Evolutionary conservation across 2,888 invertebrate genomes (phyloP), one percentile per base, ranked within the genome.

Genomic region (Lydus trimaculatus): DNA sequence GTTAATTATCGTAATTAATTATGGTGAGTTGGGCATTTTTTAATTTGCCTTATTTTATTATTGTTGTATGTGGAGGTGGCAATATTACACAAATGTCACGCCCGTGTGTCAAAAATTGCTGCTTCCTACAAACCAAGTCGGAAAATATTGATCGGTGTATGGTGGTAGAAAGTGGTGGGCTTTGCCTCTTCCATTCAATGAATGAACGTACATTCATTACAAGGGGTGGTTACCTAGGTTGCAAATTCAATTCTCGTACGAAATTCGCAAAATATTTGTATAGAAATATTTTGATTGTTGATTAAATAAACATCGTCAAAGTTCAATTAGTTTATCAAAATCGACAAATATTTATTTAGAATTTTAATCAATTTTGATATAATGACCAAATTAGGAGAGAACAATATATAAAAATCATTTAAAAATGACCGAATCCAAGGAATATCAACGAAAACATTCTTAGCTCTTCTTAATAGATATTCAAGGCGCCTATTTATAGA

Each of bases 121-220:
- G 52, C 67, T 66, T 68, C 68, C 68, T 66, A 68, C 65, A 67
- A 67, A 65, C 65, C 65, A 63, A 66, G 66, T 71, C 66, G 63
- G 61, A 66, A 69, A 69, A 71, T 68, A 71, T 71, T 71, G 71
- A 68, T 69, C 71, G 62, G 66, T 64, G 4, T 36, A 13, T 43
- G 17, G 43, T 63, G 60, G 63, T 60, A 17, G 31, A 39, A 60
- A 60, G 31, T 60, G 60, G 66, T 66, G 71, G 71, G 71, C 69
- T 66, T 69, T 68, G 66, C 71, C 71, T n/a, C 8, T 69, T 69
- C 60, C 36, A 67, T 68, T 69, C 69, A 15, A n/a, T 69, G 68
- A 71, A 69, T 71, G 69, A 71, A 71, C 71, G 43, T 25, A 25
- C 69, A 69, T 68, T 71, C 69, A 71, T 71, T 28, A 61, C 56